Conservation (phyloP, 2,797 vertebrate species). For the Melanotaenia boesemani region DNA sequence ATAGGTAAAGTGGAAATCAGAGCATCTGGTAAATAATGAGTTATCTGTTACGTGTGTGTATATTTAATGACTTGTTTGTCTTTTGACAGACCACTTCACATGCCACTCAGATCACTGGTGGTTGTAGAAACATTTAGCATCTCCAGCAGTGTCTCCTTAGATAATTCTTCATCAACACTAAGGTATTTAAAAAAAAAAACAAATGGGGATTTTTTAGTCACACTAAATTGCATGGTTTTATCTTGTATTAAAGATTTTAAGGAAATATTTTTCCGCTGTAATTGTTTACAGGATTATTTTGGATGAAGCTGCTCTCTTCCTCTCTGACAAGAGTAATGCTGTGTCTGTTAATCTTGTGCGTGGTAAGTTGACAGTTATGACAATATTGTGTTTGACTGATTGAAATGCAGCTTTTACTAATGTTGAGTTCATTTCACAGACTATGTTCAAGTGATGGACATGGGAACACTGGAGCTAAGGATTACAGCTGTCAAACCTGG, state of each 20-base stretch:
- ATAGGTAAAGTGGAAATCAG: constrained; percentile 83
- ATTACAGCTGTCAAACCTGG: constrained; percentile 93
- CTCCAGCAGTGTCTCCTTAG: constrained; percentile 93
- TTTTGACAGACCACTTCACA: constrained; percentile 88
- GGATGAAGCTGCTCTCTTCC: constrained; percentile 94
- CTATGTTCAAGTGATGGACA: constrained; percentile 97
- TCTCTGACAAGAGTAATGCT: constrained; percentile 93
- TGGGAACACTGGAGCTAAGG: constrained; percentile 95
- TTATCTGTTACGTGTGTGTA: background rate
- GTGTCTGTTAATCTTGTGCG: constrained; percentile 90
- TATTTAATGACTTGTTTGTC: constrained; percentile 13
- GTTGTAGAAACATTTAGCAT: constrained; percentile 98
- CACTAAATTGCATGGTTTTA: background rate
- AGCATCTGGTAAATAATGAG: background rate
- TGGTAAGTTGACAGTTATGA: constrained; percentile 80
- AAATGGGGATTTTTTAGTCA: background rate
- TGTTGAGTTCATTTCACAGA: constrained; percentile 79
- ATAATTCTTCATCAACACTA: constrained; percentile 94
- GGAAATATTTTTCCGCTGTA: background rate
- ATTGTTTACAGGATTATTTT: constrained; percentile 90
- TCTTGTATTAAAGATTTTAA: background rate
- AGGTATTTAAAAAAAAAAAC: constrained; percentile 80
- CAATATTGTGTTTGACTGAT: background rate
- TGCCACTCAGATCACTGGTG: constrained; percentile 91
- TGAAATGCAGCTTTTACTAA: constrained; percentile 6